Evolutionary conservation across 2,113 vertebrate species (phyloP).

Genomic region (Arenaria interpres): DNA sequence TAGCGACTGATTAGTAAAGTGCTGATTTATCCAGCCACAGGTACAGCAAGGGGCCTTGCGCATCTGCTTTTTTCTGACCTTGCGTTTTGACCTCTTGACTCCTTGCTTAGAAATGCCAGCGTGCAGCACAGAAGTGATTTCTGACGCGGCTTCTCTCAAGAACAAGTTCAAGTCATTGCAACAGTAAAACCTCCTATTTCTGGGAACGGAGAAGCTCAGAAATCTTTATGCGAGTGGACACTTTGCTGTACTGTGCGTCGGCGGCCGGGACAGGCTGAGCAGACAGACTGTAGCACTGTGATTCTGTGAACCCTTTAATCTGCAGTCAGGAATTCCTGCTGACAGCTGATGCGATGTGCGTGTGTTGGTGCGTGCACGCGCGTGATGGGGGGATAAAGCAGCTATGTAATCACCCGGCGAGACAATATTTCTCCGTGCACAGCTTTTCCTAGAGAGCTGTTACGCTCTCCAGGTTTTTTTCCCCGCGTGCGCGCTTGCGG

Average conservation of each 20-base stretch:
- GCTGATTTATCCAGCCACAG: slow-evolving; percentile 15
- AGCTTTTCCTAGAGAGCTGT: slow-evolving; percentile 25
- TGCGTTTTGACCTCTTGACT: slow-evolving; percentile 23
- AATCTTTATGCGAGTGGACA: not conserved
- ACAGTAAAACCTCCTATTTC: not conserved
- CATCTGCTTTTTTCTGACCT: not conserved
- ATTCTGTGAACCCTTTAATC: not conserved
- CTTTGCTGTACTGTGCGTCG: accelerated
- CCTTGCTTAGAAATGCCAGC: not conserved
- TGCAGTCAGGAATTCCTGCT: slow-evolving; percentile 4
- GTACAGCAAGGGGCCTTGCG: not conserved
- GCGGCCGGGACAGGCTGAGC: not conserved
- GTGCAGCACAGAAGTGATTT: not conserved
- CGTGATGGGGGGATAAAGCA: accelerated
- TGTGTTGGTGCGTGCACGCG: not conserved
- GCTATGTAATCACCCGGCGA: accelerated
- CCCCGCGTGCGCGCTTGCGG: not conserved
- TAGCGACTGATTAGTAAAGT: not conserved
- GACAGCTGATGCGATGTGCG: not conserved
- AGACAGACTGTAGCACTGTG: not conserved
- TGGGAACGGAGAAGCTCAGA: not conserved
- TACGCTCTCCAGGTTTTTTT: not conserved
- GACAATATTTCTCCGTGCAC: not conserved
- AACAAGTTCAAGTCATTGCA: not conserved
- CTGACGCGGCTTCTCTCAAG: not conserved